Evolutionary conservation across 2,888 invertebrate species (phyloP).

Genomic region (Cantharis rufa): DNA sequence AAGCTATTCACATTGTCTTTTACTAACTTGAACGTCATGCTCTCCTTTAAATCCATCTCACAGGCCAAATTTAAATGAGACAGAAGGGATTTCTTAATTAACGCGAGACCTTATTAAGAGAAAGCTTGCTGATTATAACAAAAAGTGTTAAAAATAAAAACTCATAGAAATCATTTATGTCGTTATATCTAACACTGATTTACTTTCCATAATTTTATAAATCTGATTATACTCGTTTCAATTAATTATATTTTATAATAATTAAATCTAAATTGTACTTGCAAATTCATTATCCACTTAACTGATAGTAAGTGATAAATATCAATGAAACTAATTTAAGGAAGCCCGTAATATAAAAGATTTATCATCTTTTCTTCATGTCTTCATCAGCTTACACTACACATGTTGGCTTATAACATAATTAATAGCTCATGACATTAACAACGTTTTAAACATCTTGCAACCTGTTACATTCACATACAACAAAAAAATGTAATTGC

Average conservation of each 20-base stretch:
- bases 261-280: background rate
- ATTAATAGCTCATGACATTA: constrained; percentile 13
- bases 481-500: constrained; percentile 3
- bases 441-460: constrained; percentile 13
- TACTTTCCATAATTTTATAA: background rate
- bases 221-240: background rate
- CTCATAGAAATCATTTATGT: background rate
- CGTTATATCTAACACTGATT: background rate
- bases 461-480: constrained; percentile 15
- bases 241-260: background rate
- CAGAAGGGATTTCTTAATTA: constrained; percentile 19
- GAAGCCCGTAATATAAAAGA: background rate
- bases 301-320: background rate
- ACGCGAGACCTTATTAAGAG: constrained; percentile 14
- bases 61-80: constrained; percentile 16
- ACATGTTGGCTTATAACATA: constrained; percentile 11
- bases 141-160: background rate
- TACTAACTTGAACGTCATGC: background rate
- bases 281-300: background rate
- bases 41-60: constrained; percentile 9
- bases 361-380: background rate
- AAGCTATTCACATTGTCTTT: constrained; percentile 6
- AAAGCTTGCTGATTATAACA: constrained; percentile 5
- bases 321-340: background rate
- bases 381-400: background rate